Evolutionary conservation across 2,888 invertebrate species (phyloP), one percentile per base, ranked within the genome.

Genomic region (Leucophenga maculata): DNA sequence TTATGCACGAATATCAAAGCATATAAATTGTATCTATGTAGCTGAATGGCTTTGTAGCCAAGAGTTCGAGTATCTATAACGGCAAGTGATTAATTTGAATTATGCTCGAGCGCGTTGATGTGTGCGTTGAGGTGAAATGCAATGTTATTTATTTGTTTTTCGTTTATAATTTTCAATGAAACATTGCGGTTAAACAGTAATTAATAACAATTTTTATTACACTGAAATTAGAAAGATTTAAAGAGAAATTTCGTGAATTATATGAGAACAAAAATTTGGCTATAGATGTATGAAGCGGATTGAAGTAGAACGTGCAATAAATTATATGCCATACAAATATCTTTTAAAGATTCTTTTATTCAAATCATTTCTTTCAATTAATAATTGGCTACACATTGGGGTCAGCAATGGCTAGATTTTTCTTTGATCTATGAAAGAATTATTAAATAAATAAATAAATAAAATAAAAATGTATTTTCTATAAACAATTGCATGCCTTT

Each of bases 131-230:
- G 74, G 57, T 69, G 69, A 72, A 75, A 75, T 75, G 75, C 73
- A 39, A 65, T 55, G 48, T 54, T 67, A 77, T 77, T 76, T 83
- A 74, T 79, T 81, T 83, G 74, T 81, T 78, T 80, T 73, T 78
- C 75, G 76, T 72, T 72, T 78, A 73, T 77, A 74, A 74, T 74
- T 78, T 71, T 70, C 71, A 72, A 75, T 69, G 77, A 77, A 76
- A 69, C 67, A 74, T 72, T 65, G 66, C 18, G 69, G 46, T 68
- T 71, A 68, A 50, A 67, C 67, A 73, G 77, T 83, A 81, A 81
- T 83, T 81, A 81, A 81, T 81, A 77, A 83, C 78, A 75, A 67
- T 78, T 80, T 82, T 83, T 83, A 83, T 83, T 78, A 77, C 22
- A 70, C 72, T 59, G 73, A 79, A 82, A 79, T 79, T 79, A 75